A percentile compares a stretch with the other conserved stretches of the same genome.
Conservation (phyloP, 2,888 invertebrate species). For the Xylocampa areola region DNA sequence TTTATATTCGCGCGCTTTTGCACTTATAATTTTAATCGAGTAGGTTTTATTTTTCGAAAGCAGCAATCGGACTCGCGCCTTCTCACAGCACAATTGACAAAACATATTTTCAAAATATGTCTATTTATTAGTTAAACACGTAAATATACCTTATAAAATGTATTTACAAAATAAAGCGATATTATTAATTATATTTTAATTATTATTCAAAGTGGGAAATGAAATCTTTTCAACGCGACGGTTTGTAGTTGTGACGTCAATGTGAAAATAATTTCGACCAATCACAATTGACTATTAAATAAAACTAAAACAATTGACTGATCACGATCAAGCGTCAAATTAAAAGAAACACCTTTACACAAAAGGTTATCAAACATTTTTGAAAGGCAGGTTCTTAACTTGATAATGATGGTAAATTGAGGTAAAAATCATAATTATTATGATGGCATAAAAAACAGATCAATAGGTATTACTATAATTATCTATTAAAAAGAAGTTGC, state of each 20-base stretch:
- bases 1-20: slow-evolving; percentile 5
- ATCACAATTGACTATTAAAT: neutral
- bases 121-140: slow-evolving; percentile 84
- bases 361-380: too few relatives aligned
- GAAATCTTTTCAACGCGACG: slow-evolving; percentile 65
- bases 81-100: slow-evolving; percentile 89
- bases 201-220: slow-evolving; percentile 75
- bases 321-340: too few relatives aligned
- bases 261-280: slow-evolving; percentile 2
- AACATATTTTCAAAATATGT: slow-evolving; percentile 90
- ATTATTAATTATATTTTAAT: slow-evolving; percentile 71
- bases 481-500: too few relatives aligned
- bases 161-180: slow-evolving; percentile 88
- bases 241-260: slow-evolving; percentile 55
- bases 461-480: neutral
- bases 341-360: too few relatives aligned
- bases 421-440: too few relatives aligned
- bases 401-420: too few relatives aligned
- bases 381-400: too few relatives aligned
- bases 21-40: slow-evolving; percentile 15
- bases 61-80: slow-evolving; percentile 76
- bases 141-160: slow-evolving; percentile 87
- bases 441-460: too few relatives aligned
- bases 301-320: neutral
- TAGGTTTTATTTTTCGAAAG: slow-evolving; percentile 55